Evolutionary conservation across 2,888 invertebrate genomes (phyloP).

Genomic region (Lysandra bellargus): DNA sequence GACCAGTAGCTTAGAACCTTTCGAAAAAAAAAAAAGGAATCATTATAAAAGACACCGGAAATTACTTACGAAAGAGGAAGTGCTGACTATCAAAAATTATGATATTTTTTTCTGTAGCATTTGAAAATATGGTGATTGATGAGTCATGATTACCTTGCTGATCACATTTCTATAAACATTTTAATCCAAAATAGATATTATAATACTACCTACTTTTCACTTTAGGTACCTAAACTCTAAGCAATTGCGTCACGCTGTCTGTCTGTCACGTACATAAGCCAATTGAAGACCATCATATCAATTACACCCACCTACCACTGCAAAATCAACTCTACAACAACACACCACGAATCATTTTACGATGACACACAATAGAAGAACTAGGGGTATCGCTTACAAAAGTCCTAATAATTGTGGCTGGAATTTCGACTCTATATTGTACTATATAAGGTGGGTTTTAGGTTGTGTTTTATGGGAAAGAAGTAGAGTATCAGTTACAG

Average conservation of each 20-base stretch:
- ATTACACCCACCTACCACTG: constrained; percentile 53
- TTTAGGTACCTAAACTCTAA: constrained; percentile 15
- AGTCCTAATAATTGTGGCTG: constrained; percentile 41
- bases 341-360: constrained; percentile 46
- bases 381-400: constrained; percentile 75
- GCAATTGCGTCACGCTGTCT: constrained; percentile 27
- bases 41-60: background rate
- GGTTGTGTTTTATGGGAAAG: constrained; percentile 53
- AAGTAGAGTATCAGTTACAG: constrained; percentile 77
- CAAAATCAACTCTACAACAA: constrained; percentile 44
- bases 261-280: constrained; percentile 40
- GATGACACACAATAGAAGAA: constrained; percentile 51
- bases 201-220: background rate
- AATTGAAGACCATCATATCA: constrained; percentile 63
- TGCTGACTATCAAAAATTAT: background rate
- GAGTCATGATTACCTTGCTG: background rate
- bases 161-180: background rate
- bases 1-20: too few species aligned
- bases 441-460: constrained; percentile 43
- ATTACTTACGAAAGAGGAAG: background rate
- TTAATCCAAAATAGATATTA: background rate
- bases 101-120: background rate
- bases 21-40: background rate
- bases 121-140: background rate
- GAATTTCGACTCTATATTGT: constrained; percentile 43